phyloP scores from a whole-genome alignment of 2,113 vertebrate species.

The Tetrao urogallus region DNA sequence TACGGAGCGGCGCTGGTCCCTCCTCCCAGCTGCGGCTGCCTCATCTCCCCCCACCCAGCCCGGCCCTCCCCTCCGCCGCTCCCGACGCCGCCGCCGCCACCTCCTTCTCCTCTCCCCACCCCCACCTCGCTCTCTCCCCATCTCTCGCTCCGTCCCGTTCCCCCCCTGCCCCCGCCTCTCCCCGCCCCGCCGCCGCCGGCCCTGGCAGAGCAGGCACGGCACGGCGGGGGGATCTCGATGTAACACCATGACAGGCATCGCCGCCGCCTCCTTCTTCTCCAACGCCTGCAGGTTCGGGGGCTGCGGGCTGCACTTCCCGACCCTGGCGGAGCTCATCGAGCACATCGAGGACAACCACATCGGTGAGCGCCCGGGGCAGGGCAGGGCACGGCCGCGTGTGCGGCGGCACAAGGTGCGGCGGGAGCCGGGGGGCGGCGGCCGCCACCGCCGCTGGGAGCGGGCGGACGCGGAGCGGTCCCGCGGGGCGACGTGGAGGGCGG shows the following conservation, averaged over 20 bases:
- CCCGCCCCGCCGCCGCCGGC: slow-evolving; percentile 27
- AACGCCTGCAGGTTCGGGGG: slow-evolving; percentile 93
- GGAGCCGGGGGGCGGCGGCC: neutral
- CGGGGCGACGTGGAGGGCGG: slow-evolving; percentile 6
- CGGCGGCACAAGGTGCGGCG: slow-evolving; percentile 16
- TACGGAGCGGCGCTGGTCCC: slow-evolving; percentile 80
- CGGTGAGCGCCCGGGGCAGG: slow-evolving; percentile 79
- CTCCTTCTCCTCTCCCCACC: neutral
- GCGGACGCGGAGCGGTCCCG: neutral
- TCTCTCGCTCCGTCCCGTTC: too few relatives aligned
- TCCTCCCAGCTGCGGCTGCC: slow-evolving; percentile 83
- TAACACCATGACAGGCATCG: slow-evolving; percentile 95
- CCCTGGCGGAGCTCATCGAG: slow-evolving; percentile 92
- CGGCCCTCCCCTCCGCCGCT: slow-evolving; percentile 70
- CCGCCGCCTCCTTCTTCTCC: slow-evolving; percentile 97
- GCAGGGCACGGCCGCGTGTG: neutral
- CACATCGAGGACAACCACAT: slow-evolving; percentile 97
- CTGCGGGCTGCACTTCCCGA: slow-evolving; percentile 93
- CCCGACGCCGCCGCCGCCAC: slow-evolving; percentile 78
- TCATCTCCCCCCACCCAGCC: slow-evolving; percentile 74
- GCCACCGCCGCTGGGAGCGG: neutral
- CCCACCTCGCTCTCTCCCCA: too few relatives aligned
- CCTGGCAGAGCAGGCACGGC: slow-evolving; percentile 71
- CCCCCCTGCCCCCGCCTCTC: too few relatives aligned
- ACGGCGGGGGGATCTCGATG: slow-evolving; percentile 78